Conservation (phyloP, 1,140 invertebrate genomes). For the Helicoverpa zea region DNA sequence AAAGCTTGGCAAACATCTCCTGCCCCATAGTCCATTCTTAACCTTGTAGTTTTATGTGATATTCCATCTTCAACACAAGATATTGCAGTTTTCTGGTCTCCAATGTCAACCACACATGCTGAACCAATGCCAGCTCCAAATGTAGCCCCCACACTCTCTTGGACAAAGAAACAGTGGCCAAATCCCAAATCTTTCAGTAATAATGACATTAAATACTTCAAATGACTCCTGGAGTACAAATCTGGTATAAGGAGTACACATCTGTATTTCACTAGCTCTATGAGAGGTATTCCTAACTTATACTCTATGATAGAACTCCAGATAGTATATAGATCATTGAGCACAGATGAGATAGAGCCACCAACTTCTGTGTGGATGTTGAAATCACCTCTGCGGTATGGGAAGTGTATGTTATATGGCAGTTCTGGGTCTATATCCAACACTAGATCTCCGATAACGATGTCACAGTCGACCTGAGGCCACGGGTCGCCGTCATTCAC, state of each 20-base stretch:
- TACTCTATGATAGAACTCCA: constrained; percentile 94
- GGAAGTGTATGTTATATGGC: constrained; percentile 96
- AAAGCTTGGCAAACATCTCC: constrained; percentile 95
- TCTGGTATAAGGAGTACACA: constrained; percentile 96
- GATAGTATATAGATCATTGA: constrained; percentile 95
- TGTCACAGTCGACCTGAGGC: constrained; percentile 88
- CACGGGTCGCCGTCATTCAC: constrained; percentile 87
- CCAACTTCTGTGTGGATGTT: constrained; percentile 94
- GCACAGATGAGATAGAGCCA: constrained; percentile 93
- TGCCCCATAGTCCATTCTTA: constrained; percentile 95
- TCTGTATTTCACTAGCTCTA: constrained; percentile 93
- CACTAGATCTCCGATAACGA: constrained; percentile 90
- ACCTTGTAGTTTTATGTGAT: constrained; percentile 95
- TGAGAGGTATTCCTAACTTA: constrained; percentile 92
- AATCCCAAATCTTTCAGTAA: constrained; percentile 95
- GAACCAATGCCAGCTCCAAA: constrained; percentile 97
- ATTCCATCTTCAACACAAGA: constrained; percentile 99
- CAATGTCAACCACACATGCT: constrained; percentile 98
- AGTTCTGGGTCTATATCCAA: constrained; percentile 91
- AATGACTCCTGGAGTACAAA: constrained; percentile 95
- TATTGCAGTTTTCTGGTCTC: constrained; percentile 97
- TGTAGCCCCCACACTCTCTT: constrained; percentile 96
- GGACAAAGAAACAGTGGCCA: constrained; percentile 95
- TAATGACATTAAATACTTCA: constrained; percentile 94
- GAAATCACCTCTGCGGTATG: constrained; percentile 94